Evolutionary conservation across 2,113 vertebrate genomes (phyloP).

Genomic region (Blennius ocellaris): DNA sequence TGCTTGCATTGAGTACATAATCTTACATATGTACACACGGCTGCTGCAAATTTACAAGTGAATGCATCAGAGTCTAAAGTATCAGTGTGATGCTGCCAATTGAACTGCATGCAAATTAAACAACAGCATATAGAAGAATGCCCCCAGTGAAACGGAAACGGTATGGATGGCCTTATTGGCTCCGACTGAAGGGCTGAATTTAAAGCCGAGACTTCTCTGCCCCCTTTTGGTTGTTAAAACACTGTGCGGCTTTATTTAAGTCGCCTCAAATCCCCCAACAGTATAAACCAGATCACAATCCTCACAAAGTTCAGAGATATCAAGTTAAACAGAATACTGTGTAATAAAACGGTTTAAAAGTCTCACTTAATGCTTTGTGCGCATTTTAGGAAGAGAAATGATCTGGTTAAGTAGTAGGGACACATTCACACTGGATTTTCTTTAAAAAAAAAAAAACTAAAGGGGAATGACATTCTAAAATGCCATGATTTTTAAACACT

Average conservation of each 20-base stretch:
- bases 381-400: neutral
- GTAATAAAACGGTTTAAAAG: neutral
- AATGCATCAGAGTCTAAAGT: neutral
- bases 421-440: neutral
- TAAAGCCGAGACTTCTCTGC: constrained; percentile 40
- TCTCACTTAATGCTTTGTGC: neutral
- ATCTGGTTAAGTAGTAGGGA: neutral
- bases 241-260: neutral
- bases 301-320: neutral
- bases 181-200: neutral
- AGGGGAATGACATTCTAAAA: neutral
- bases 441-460: neutral
- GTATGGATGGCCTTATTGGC: neutral
- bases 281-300: neutral
- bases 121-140: neutral
- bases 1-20: constrained; percentile 34
- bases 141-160: too few species aligned
- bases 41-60: too few species aligned
- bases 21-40: constrained; percentile 1
- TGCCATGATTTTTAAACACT: too few species aligned
- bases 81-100: neutral
- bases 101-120: neutral
- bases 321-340: neutral
- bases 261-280: neutral
- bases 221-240: constrained; percentile 52